These are phyloP conservation scores for Bombus superbus DNA, from an alignment of 1,140 invertebrate genomes.

Conservation along the genomic window DNA sequence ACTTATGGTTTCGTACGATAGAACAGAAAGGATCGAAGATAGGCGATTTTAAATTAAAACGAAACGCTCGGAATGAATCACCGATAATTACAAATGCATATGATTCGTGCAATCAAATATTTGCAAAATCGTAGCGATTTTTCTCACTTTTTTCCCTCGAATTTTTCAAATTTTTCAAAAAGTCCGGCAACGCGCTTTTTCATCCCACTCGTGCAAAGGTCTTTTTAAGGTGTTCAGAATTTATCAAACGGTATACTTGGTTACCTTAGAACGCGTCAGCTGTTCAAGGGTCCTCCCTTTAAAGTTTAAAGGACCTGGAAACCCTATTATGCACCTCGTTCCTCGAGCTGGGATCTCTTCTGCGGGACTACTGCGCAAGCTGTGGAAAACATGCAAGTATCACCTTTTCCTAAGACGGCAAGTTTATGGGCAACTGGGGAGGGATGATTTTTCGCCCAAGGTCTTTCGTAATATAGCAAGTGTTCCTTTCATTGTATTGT, in stretches of 20 bases:
- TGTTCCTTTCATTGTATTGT: constrained; percentile 2
- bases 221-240: constrained; percentile 33
- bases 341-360: constrained; percentile 30
- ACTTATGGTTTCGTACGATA: not conserved
- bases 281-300: constrained; percentile 68
- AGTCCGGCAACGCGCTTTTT: not conserved
- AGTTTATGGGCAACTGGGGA: constrained; percentile 38
- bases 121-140: not conserved
- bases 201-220: not conserved
- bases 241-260: constrained; percentile 37
- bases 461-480: constrained; percentile 5
- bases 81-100: too few species aligned
- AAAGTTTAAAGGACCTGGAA: constrained; percentile 75
- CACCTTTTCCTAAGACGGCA: constrained; percentile 23
- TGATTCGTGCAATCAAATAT: not conserved
- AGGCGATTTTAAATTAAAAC: not conserved
- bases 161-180: not conserved
- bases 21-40: not conserved
- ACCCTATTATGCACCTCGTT: constrained; percentile 57
- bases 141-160: not conserved
- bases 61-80: not conserved
- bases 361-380: constrained; percentile 7
- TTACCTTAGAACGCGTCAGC: constrained; percentile 61
- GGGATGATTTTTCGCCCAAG: not conserved
- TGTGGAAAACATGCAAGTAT: constrained; percentile 28